Evolutionary conservation across 2,888 invertebrate species (phyloP).

Genomic region (Oxystoma pomonae): DNA sequence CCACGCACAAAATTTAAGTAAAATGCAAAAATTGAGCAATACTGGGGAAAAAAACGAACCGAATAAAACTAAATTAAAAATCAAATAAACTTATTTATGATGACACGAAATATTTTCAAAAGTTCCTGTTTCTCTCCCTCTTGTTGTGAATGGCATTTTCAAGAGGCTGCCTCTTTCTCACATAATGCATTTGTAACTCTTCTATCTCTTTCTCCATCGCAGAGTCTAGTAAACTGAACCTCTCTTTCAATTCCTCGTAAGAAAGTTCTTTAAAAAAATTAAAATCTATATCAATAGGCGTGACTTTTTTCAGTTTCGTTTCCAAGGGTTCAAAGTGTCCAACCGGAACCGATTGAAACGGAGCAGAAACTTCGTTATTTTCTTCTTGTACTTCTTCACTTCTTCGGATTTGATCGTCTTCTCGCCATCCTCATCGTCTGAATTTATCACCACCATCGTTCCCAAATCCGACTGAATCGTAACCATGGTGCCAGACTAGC

Average conservation of each 20-base stretch:
- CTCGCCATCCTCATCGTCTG: constrained; percentile 73
- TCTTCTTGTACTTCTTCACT: constrained; percentile 76
- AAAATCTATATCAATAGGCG: constrained; percentile 33
- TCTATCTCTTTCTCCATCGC: constrained; percentile 99
- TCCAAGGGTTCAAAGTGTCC: constrained; percentile 28
- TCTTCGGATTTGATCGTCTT: constrained; percentile 86
- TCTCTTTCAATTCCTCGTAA: constrained; percentile 80
- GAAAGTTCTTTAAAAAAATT: constrained; percentile 32
- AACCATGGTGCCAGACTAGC: constrained; percentile 52
- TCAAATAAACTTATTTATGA: too few relatives aligned
- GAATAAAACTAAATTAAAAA: too few relatives aligned
- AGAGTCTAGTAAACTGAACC: constrained; percentile 87
- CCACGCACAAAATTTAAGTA: too few relatives aligned
- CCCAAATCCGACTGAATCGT: constrained; percentile 81
- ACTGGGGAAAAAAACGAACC: too few relatives aligned
- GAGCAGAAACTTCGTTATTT: constrained; percentile 1
- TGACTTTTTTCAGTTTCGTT: constrained; percentile 30
- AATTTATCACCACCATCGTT: constrained; percentile 91
- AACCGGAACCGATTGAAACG: background rate
- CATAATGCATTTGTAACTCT: constrained; percentile 87
- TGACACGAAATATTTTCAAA: too few relatives aligned
- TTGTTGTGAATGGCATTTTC: constrained; percentile 34
- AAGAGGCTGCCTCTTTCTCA: constrained; percentile 95
- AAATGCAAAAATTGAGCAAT: too few relatives aligned
- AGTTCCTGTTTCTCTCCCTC: constrained; percentile 33